Evolutionary conservation across 2,888 invertebrate species (phyloP).

Genomic region (Arctia plantaginis): DNA sequence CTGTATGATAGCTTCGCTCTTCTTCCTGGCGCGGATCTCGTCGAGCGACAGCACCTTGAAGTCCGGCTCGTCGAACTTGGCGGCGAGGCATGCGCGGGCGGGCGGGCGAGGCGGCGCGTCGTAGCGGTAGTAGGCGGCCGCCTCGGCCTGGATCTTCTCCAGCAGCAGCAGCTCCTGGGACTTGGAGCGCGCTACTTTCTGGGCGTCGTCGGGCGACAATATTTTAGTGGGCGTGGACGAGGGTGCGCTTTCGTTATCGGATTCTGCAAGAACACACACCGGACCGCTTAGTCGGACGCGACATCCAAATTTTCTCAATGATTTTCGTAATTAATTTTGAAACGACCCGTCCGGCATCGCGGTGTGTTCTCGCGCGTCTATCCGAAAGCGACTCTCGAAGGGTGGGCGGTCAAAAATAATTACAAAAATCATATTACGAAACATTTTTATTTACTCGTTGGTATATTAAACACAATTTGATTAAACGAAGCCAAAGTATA

Average conservation of each 20-base stretch:
- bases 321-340: constrained; percentile 86
- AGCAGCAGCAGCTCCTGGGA: constrained; percentile 90
- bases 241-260: constrained; percentile 91
- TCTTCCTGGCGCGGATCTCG: constrained; percentile 82
- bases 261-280: constrained; percentile 91
- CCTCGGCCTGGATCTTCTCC: constrained; percentile 90
- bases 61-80: constrained; percentile 59
- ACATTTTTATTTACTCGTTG: constrained; percentile 85
- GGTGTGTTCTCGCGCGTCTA: constrained; percentile 76
- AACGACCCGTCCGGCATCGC: constrained; percentile 71
- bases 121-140: constrained; percentile 91
- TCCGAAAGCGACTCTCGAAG: constrained; percentile 74
- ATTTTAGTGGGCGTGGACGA: constrained; percentile 87
- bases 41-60: constrained; percentile 83
- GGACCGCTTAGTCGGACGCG: constrained; percentile 68
- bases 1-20: constrained; percentile 61
- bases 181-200: constrained; percentile 80
- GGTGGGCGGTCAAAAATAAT: constrained; percentile 84
- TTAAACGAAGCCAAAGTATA: constrained; percentile 83
- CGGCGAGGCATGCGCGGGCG: constrained; percentile 66
- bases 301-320: constrained; percentile 58
- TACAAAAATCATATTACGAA: constrained; percentile 86
- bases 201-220: constrained; percentile 69
- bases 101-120: constrained; percentile 68
- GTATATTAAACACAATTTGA: constrained; percentile 85